These are phyloP conservation scores for Epinotia ramella DNA, from an alignment of 2,888 invertebrate species.

Conservation along the genomic window DNA sequence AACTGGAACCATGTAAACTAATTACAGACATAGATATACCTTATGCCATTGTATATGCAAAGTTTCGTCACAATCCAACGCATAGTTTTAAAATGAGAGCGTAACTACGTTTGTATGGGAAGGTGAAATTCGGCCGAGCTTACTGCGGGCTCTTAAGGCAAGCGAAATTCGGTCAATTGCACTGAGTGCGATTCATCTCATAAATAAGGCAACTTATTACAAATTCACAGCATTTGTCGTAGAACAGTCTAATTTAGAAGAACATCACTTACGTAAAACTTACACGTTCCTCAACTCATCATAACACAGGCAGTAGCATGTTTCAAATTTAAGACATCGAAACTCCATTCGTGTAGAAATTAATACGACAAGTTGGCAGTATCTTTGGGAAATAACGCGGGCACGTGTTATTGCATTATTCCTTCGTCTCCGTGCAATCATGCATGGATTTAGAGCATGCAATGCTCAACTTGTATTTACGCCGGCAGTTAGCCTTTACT, in stretches of 20 bases:
- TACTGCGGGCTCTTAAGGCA: too few relatives aligned
- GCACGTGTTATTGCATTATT: constrained; percentile 40
- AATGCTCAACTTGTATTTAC: constrained; percentile 24
- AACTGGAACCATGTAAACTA: too few relatives aligned
- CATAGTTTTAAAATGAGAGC: too few relatives aligned
- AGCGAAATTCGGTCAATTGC: too few relatives aligned
- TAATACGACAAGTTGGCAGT: constrained; percentile 41
- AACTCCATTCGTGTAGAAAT: constrained; percentile 36
- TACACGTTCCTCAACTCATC: constrained; percentile 34
- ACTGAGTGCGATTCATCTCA: too few relatives aligned
- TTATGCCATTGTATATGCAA: too few relatives aligned
- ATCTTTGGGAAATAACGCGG: constrained; percentile 29
- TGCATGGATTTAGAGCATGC: constrained; percentile 31
- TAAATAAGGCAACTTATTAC: not conserved
- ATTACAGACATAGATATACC: too few relatives aligned
- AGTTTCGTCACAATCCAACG: too few relatives aligned
- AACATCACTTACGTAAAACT: constrained; percentile 19
- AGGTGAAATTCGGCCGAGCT: too few relatives aligned
- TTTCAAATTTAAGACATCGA: constrained; percentile 28
- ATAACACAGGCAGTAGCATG: constrained; percentile 19
- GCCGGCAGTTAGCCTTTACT: constrained; percentile 30
- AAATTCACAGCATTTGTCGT: not conserved
- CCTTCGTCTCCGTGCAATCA: constrained; percentile 13
- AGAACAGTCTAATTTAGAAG: not conserved
- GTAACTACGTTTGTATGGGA: too few relatives aligned